These are phyloP conservation scores for Chaetodon auriga DNA, from an alignment of 2,113 vertebrate species.

Conservation along the genomic window DNA sequence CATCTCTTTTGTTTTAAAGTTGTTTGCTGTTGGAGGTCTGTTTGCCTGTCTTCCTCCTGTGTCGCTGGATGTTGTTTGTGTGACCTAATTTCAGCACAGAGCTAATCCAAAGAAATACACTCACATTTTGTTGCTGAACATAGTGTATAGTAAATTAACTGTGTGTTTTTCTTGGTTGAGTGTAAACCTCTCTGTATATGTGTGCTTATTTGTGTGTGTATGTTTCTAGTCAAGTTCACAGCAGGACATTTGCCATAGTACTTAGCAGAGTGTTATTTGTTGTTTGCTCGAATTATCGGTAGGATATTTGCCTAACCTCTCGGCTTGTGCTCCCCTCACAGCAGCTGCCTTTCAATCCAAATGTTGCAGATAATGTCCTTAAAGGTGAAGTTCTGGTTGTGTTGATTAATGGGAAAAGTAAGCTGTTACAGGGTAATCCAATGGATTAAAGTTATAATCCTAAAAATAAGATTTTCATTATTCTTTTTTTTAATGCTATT, in stretches of 20 bases:
- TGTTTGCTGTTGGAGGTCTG: constrained; percentile 34
- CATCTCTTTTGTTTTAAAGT: constrained; percentile 47
- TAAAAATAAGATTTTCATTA: neutral
- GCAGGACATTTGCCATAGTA: constrained; percentile 11
- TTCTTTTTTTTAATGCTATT: neutral
- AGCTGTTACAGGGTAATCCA: neutral
- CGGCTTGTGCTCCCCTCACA: constrained; percentile 25
- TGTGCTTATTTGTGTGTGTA: neutral
- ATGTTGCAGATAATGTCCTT: constrained; percentile 10
- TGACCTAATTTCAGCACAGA: constrained; percentile 34
- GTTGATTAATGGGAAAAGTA: neutral
- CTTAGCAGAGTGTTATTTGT: constrained; percentile 46
- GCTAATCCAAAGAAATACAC: constrained; percentile 8
- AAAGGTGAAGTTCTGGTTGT: constrained; percentile 16
- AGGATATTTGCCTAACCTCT: constrained; percentile 55
- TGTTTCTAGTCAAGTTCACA: constrained; percentile 27
- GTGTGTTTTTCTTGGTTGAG: no score
- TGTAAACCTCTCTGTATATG: neutral
- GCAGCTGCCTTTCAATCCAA: constrained; percentile 30
- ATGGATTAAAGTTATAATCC: neutral
- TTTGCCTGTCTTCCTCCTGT: constrained; percentile 27
- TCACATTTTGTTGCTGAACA: neutral
- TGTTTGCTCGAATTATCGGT: constrained; percentile 57
- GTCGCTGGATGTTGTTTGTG: constrained; percentile 32
- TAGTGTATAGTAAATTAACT: no score